Conservation (phyloP, 2,113 vertebrate species). For the Myotis lucifugus region DNA sequence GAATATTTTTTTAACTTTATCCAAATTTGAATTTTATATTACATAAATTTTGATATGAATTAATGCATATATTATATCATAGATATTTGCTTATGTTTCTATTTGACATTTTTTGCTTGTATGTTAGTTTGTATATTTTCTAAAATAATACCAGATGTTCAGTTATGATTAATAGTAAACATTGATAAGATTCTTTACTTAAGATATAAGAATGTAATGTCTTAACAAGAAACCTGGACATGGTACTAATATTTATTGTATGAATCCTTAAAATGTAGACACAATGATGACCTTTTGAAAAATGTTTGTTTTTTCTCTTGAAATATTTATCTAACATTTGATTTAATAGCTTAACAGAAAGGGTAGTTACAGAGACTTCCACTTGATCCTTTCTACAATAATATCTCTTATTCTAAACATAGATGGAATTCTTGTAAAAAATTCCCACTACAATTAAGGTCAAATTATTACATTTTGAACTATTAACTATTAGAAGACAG, state of each 20-base stretch:
- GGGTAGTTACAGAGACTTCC: neutral
- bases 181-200: neutral
- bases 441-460: neutral
- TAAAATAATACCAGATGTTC: neutral
- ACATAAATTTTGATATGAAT: slow-evolving; percentile 12
- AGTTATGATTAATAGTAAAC: neutral
- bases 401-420: neutral
- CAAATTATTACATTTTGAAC: neutral
- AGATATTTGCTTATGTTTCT: neutral
- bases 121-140: neutral
- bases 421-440: neutral
- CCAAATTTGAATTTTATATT: neutral
- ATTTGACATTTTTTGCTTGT: neutral
- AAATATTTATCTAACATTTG: neutral
- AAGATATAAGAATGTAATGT: neutral
- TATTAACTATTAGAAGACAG: neutral
- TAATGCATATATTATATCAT: neutral
- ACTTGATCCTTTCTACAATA: neutral
- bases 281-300: neutral
- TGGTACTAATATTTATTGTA: neutral
- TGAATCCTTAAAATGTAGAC: neutral
- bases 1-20: neutral
- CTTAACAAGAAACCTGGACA: neutral
- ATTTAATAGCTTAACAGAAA: neutral
- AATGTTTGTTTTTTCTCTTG: neutral